These are phyloP conservation scores for Tinamus major DNA, from an alignment of 2,797 vertebrate genomes.

Conservation along the genomic window DNA sequence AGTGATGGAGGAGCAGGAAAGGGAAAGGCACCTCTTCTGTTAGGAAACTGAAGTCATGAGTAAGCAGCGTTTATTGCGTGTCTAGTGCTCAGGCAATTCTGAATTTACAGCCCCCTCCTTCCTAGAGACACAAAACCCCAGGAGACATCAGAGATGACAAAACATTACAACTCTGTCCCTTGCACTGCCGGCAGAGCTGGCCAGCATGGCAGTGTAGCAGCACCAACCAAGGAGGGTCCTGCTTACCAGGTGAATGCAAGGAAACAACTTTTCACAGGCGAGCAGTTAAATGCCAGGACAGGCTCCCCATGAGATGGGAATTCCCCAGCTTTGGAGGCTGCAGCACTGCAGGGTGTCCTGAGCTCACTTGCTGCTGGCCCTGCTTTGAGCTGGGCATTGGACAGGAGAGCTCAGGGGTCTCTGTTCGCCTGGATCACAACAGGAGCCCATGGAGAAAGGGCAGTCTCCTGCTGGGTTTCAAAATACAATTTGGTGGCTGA, in stretches of 20 bases:
- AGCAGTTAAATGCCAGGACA: neutral
- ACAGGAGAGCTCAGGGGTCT: neutral
- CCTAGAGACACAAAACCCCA: accelerated
- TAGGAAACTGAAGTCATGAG: neutral
- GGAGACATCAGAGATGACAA: neutral
- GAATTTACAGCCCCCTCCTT: neutral
- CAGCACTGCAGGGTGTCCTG: neutral
- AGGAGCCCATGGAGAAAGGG: neutral
- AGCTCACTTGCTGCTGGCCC: neutral
- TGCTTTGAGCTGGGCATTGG: neutral
- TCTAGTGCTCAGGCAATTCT: neutral
- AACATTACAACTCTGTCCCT: neutral
- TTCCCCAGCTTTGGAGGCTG: neutral
- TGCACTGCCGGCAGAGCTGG: neutral
- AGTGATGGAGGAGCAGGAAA: neutral
- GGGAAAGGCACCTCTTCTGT: neutral
- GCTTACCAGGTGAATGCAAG: neutral
- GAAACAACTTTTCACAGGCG: neutral
- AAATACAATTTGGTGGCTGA: neutral
- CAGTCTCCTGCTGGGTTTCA: neutral
- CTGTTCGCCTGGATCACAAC: neutral
- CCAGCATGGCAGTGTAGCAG: neutral
- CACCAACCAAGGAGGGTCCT: neutral
- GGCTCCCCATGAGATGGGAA: neutral
- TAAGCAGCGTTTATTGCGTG: neutral